A percentile compares a stretch with the other conserved stretches of the same genome.
Conservation (phyloP, 2,797 vertebrate species). For the Sebastes nivosus region DNA sequence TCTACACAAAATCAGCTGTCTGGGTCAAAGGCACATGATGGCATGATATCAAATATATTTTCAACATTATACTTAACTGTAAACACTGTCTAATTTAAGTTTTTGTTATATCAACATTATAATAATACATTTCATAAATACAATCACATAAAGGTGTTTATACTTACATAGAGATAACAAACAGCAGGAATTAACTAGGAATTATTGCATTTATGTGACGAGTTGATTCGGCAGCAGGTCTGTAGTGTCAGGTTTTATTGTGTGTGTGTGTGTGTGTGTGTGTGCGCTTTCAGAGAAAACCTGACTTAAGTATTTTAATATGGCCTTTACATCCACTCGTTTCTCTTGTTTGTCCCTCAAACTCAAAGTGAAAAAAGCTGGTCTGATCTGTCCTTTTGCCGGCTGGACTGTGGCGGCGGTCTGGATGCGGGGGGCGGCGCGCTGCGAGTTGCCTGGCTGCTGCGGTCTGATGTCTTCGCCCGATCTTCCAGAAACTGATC, state of each 20-base stretch:
- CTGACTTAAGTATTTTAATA: constrained; percentile 15
- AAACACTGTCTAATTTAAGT: constrained; percentile 27
- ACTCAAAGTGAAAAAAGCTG: constrained; percentile 80
- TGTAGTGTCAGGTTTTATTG: constrained; percentile 19
- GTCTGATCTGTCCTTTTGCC: constrained; percentile 70
- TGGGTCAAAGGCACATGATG: constrained; percentile 37
- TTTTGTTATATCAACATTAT: constrained; percentile 33
- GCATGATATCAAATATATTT: constrained; percentile 28
- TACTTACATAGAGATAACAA: constrained; percentile 36
- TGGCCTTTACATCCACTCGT: neutral
- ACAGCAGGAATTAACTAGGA: constrained; percentile 22
- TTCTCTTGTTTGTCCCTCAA: neutral
- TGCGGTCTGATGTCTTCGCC: constrained; percentile 59
- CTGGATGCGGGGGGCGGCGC: constrained; percentile 30
- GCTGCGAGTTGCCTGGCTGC: constrained; percentile 13
- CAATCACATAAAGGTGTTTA: constrained; percentile 19
- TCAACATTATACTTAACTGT: constrained; percentile 16
- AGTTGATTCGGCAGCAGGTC: constrained; percentile 25
- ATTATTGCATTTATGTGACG: constrained; percentile 21
- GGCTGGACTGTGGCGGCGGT: constrained; percentile 40
- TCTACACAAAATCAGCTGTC: constrained; percentile 49
- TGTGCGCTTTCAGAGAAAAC: constrained; percentile 14
- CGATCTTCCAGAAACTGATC: constrained; percentile 81
- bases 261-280: neutral
- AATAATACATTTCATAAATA: constrained; percentile 66